A percentile compares a stretch with the other conserved stretches of the same genome.
Evolutionary conservation across 2,888 invertebrate genomes (phyloP).

Genomic region (Scotopteryx bipunctaria): DNA sequence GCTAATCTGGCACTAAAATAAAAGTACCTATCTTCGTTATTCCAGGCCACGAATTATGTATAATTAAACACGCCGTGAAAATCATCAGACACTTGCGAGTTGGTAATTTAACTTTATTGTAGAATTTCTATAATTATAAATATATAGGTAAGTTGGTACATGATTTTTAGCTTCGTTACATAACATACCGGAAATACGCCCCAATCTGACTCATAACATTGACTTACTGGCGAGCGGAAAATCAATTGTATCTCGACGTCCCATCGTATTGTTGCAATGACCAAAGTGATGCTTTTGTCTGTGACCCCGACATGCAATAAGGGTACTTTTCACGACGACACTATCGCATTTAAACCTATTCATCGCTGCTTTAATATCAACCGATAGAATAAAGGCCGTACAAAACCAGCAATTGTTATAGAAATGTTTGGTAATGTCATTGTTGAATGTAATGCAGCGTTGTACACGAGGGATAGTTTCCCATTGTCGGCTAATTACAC

Average conservation of each 20-base stretch:
- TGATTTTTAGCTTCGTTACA: background rate
- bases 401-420: conserved; percentile 36
- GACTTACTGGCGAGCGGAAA: conserved; percentile 55
- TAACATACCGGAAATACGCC: conserved; percentile 38
- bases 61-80: too few species aligned
- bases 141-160: too few species aligned
- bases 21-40: too few species aligned
- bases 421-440: conserved; percentile 5
- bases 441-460: conserved; percentile 10
- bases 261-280: conserved; percentile 63
- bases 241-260: conserved; percentile 64
- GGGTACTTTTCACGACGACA: conserved; percentile 21
- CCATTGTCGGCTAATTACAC: conserved; percentile 73
- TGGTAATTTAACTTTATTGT: too few species aligned
- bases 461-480: conserved; percentile 54
- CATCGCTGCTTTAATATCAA: conserved; percentile 39
- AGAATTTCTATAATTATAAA: too few species aligned
- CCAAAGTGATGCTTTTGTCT: conserved; percentile 60
- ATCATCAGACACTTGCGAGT: too few species aligned
- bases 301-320: conserved; percentile 54
- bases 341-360: conserved; percentile 14
- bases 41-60: too few species aligned
- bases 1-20: too few species aligned
- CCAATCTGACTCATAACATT: conserved; percentile 48
- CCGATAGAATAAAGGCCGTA: background rate